Evolutionary conservation across 2,113 vertebrate genomes (phyloP).

Genomic region (Tachysurus fulvidraco): DNA sequence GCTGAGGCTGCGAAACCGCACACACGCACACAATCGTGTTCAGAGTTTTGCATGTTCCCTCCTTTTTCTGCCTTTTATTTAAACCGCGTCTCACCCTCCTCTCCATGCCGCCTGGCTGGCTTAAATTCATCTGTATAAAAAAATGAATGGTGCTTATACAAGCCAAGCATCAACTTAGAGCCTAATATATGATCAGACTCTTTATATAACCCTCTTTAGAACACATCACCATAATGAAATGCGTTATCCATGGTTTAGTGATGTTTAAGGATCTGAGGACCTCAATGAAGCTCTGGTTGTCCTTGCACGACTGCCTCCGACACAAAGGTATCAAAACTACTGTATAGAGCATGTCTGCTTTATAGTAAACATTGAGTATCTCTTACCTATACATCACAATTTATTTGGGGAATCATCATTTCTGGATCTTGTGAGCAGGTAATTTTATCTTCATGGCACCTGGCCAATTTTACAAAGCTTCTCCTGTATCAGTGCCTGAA

Average conservation of each 20-base stretch:
- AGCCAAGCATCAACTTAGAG: conserved; percentile 17
- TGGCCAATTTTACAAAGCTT: conserved; percentile 14
- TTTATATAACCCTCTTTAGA: conserved; percentile 34
- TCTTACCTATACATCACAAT: conserved; percentile 14
- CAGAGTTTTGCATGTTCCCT: conserved; percentile 36
- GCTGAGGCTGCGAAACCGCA: conserved; percentile 57
- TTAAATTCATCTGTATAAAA: neutral
- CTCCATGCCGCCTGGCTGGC: conserved; percentile 9
- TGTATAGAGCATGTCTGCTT: neutral
- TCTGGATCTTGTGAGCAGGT: conserved; percentile 3
- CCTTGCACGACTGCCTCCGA: neutral
- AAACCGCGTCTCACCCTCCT: conserved; percentile 22
- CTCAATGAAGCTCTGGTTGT: neutral
- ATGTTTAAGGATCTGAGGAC: neutral
- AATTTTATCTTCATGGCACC: conserved; percentile 25
- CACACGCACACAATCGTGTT: conserved; percentile 53
- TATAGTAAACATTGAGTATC: neutral
- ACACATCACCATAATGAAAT: conserved; percentile 17
- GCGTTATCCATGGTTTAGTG: conserved; percentile 13
- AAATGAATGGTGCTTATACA: neutral
- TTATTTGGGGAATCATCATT: neutral
- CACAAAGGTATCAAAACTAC: neutral
- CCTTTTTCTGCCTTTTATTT: conserved; percentile 40
- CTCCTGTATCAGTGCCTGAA: conserved; percentile 21
- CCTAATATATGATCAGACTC: conserved; percentile 16